Base-by-base conservation (phyloP, 2,888 invertebrate species). In the Andrena hattorfiana region DNA sequence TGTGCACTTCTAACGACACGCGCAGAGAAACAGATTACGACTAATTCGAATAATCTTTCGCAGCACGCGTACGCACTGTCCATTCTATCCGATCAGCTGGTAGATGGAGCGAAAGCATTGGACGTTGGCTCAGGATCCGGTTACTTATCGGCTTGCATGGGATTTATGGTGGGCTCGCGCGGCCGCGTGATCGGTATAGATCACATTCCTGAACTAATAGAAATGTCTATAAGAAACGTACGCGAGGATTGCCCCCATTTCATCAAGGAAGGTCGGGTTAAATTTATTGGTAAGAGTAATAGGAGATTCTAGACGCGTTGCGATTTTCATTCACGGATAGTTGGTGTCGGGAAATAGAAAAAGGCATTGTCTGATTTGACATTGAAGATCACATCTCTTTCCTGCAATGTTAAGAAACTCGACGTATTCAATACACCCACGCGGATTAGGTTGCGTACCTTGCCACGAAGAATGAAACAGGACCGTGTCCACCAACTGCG, bases 61-160 rank as follows among this genome's bases (percentile, higher is more conserved):
- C 92, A 98, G 98, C 99, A 99, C 94, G 99, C 98, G 0, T 97
- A 97, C 94, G 99, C 98, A 16, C 94, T 99, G 91, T 98, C 99
- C 94, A 95, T 97, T 84, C 95, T 99, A 63, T 96, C 96, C 88
- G 96, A 97, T 87, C 97, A 98, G 86, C 94, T 99, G 66, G 85
- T 91, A 89, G 88, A 94, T 90, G 95, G 95, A 5, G 94, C 94
- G 20, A 94, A 92, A 84, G 95, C 94, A 10, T 91, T 96, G 74
- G 96, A 96, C 89, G 95, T 96, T 68, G 96, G 96, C 13, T 95
- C 95, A 13, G 96, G 96, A 7, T 95, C 95, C 72, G 96, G 96
- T 8, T 96, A 96, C 88, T 92, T 96, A 32, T 95, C 95, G 0
- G 95, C 95, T 7, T 95, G 95, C 84, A 95, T 96, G 95, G 95